Base-by-base conservation (phyloP, 2,797 vertebrate species). In the Odontamblyopus rebecca region DNA sequence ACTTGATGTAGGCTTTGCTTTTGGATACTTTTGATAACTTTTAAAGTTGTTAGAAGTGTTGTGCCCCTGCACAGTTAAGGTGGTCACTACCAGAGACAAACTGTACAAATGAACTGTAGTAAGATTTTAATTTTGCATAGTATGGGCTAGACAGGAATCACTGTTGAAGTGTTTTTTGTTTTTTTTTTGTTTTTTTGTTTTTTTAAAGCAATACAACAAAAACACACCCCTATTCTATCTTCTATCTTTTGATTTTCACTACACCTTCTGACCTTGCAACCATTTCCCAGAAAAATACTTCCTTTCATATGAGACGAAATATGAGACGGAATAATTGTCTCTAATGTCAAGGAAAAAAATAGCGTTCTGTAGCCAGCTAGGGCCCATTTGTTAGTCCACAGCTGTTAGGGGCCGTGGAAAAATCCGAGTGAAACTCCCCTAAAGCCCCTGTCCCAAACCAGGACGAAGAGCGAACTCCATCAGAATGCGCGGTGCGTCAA, bases 401-500 rank as follows among this genome's bases (percentile, higher is more conserved):
- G 70, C 61, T 71, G 27, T 35, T 35, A 3, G 26, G 75, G 23
- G 66, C 61, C 54, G 15, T 19, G 23, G 6, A 56, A 62, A 57
- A 1, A 61, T 29, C 35, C 51, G 62, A 32, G 32, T 65, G 23
- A 56, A 74, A 74, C 13, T 61, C 27, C 51, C 6, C 61, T 56
- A 38, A 13, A 18, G 74, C 71, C 70, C 76, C 48, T 61, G 84
- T 85, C 86, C 84, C 78, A 67, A 81, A 85, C 73, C 48, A 30
- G 83, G 81, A 82, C 83, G 70, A 48, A 57, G 8, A n/a, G 65
- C 65, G 18, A 32, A 72, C 78, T 73, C 80, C 78, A 78, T 74
- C 70, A 65, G 54, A 68, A 8, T 57, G 62, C 81, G 75, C 80
- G 86, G 81, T 92, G 88, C 91, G 90, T 89, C 92, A 92, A 85